These are phyloP conservation scores for Characodon lateralis DNA, from an alignment of 2,797 vertebrate species.

Conservation along the genomic window DNA sequence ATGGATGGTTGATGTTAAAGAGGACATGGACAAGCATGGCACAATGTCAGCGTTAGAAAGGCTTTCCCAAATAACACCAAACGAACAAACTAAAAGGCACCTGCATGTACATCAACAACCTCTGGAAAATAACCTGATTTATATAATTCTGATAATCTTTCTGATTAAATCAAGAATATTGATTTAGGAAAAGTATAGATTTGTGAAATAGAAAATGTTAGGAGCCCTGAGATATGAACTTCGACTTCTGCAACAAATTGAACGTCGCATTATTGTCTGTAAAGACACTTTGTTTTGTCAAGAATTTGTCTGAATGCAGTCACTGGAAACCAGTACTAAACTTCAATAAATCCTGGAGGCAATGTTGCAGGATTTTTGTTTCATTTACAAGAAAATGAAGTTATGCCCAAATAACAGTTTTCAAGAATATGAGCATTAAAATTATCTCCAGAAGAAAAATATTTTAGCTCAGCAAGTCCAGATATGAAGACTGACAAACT, in stretches of 20 bases:
- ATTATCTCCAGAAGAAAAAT: background rate
- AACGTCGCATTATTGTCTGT: background rate
- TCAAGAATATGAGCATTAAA: background rate
- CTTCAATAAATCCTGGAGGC: background rate
- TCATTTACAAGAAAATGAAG: background rate
- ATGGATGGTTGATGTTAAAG: slow-evolving; percentile 25
- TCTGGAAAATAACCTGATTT: background rate
- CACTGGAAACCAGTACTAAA: background rate
- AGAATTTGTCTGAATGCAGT: no score
- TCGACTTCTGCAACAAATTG: background rate
- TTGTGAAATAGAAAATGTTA: background rate
- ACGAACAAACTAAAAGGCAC: slow-evolving; percentile 22
- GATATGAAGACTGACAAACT: background rate
- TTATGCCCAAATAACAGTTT: background rate
- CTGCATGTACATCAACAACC: background rate
- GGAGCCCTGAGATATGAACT: background rate
- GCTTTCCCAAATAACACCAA: slow-evolving; percentile 17
- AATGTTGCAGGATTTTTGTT: background rate
- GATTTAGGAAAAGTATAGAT: background rate
- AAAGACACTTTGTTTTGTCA: no score
- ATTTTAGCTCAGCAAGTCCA: background rate
- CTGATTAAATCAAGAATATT: background rate
- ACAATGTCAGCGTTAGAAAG: slow-evolving; percentile 43
- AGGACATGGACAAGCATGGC: slow-evolving; percentile 29
- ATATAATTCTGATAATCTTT: background rate